Evolutionary conservation across 1,140 invertebrate genomes (phyloP), one percentile per base, ranked within the genome.

Genomic region (Diabrotica virgifera): DNA sequence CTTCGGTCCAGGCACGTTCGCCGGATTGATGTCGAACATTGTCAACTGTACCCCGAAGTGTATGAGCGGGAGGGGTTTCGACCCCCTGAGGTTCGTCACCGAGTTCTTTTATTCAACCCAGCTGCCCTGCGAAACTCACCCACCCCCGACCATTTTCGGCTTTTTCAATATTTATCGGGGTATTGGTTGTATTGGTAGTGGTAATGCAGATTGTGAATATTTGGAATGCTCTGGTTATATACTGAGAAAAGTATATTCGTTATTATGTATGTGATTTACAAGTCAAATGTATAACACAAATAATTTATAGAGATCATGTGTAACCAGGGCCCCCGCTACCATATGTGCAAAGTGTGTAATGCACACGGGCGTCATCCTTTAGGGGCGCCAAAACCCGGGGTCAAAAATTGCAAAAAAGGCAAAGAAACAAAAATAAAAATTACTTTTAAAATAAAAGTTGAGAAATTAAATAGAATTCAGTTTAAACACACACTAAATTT

Each of bases 11-110:
- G 70, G 68, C 69, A 71, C 70, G 70, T 74, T 71, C 64, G 40
- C 40, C n/a, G 59, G 68, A 71, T 77, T 76, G 77, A 77, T 78
- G 77, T 72, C 72, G 64, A 72, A 78, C 74, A 78, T 73, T 78
- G 76, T 79, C 75, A 77, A 76, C 71, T 70, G 70, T 72, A 67
- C 70, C 72, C 70, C 68, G 64, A 65, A 71, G 73, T 65, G 73
- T 65, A 60, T 63, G 64, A 70, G 65, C 68, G 67, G 70, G 74
- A 71, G 74, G 72, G 74, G 67, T 72, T 67, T 68, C 67, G 68
- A 74, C 76, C 75, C 74, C 74, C 75, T 73, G 72, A 71, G 73
- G 75, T 76, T 75, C 70, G 74, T 75, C 76, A 73, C 73, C 65
- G 57, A 68, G 62, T 75, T 75, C 76, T 77, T 77, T 78, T 76